These are phyloP conservation scores for Melanchra persicariae DNA, from an alignment of 2,888 invertebrate species.

Conservation along the genomic window DNA sequence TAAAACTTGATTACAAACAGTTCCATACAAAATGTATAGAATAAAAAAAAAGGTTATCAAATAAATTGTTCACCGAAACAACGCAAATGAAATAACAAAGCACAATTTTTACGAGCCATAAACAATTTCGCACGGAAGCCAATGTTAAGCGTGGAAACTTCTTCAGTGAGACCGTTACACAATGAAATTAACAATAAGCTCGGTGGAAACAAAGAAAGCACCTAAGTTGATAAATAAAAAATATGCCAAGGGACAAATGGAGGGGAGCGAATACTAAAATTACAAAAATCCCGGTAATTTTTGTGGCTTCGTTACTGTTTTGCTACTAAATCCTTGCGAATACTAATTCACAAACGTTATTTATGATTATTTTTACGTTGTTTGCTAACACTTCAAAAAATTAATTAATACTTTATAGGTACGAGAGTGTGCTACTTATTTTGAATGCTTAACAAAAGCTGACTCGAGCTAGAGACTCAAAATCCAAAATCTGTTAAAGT, in stretches of 20 bases:
- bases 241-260: conserved; percentile 79
- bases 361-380: neutral
- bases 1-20: conserved; percentile 43
- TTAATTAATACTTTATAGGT: too few species aligned
- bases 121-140: conserved; percentile 75
- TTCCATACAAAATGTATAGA: conserved; percentile 28
- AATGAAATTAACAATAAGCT: conserved; percentile 81
- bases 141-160: conserved; percentile 73
- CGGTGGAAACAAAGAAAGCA: conserved; percentile 76
- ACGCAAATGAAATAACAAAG: conserved; percentile 66
- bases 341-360: conserved; percentile 28
- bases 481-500: neutral
- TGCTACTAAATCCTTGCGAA: conserved; percentile 31
- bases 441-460: neutral
- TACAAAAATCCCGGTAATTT: conserved; percentile 71
- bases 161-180: conserved; percentile 73
- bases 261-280: conserved; percentile 69
- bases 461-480: neutral
- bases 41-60: conserved; percentile 50
- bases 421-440: neutral
- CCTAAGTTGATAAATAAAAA: conserved; percentile 81
- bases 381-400: neutral
- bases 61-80: conserved; percentile 59
- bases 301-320: conserved; percentile 67
- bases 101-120: conserved; percentile 73